Percentiles rank a stretch among this genome's conserved stretches.
Evolutionary conservation across 2,888 invertebrate genomes (phyloP).

Genomic region (Didymodactylos carnosus): DNA sequence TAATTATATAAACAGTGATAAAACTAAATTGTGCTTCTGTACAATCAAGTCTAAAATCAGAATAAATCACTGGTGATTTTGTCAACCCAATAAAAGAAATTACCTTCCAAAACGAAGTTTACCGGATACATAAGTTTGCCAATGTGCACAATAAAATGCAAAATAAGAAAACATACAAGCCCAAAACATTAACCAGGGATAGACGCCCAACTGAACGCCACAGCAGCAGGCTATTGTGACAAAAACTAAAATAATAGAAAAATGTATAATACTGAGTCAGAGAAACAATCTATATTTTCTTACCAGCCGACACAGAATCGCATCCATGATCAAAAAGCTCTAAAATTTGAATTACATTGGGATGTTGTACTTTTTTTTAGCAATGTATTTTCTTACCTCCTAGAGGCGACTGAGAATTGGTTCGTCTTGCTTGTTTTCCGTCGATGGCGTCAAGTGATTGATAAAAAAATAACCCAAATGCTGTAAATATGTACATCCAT

Average conservation of each 20-base stretch:
- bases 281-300: background rate
- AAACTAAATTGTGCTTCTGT: conserved; percentile 10
- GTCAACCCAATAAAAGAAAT: too few relatives aligned
- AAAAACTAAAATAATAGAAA: conserved; percentile 47
- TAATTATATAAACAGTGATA: background rate
- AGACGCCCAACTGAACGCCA: conserved; percentile 70
- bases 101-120: conserved; percentile 33
- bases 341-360: too few relatives aligned
- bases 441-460: conserved; percentile 96
- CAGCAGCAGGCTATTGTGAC: conserved; percentile 82
- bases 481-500: conserved; percentile 78
- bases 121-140: conserved; percentile 96
- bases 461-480: conserved; percentile 77
- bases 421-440: conserved; percentile 91
- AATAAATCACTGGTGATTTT: too few relatives aligned
- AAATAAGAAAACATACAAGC: conserved; percentile 82
- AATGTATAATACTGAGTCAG: background rate
- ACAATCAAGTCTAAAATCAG: conserved; percentile 21
- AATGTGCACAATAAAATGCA: conserved; percentile 93
- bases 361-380: too few relatives aligned
- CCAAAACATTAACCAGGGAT: conserved; percentile 82
- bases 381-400: too few relatives aligned
- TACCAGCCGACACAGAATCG: conserved; percentile 75
- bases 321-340: conserved; percentile 98
- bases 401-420: conserved; percentile 71